phyloP scores from a whole-genome alignment of 2,888 invertebrate genomes.

The Pterostichus niger region DNA sequence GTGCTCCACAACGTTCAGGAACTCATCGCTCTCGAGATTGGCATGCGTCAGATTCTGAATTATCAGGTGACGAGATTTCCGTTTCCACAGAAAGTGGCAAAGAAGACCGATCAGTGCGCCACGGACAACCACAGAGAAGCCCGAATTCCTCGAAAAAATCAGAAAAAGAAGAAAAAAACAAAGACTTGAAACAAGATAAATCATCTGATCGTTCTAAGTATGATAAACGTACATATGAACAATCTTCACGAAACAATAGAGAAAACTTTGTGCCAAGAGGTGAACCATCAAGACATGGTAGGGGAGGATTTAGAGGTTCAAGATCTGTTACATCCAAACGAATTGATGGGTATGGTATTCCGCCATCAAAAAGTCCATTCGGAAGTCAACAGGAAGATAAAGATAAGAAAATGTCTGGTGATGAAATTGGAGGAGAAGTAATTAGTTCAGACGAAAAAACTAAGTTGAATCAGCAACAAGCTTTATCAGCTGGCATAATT shows the following conservation, averaged over 20 bases:
- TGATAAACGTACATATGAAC: constrained; percentile 74
- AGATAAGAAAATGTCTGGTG: constrained; percentile 72
- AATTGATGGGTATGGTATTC: constrained; percentile 89
- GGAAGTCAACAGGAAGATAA: constrained; percentile 76
- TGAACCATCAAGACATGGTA: constrained; percentile 92
- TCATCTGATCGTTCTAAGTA: constrained; percentile 69
- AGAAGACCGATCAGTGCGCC: constrained; percentile 78
- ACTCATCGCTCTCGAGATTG: constrained; percentile 76
- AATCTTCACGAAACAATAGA: constrained; percentile 75
- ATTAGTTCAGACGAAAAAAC: constrained; percentile 81
- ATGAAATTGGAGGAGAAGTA: constrained; percentile 70
- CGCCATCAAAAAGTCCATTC: constrained; percentile 89
- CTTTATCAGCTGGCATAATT: constrained; percentile 83
- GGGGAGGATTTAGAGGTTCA: constrained; percentile 81
- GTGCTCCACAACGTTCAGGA: constrained; percentile 74
- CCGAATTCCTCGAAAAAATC: constrained; percentile 78
- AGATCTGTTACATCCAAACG: constrained; percentile 80
- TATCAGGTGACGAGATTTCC: constrained; percentile 85
- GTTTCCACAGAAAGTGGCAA: constrained; percentile 80
- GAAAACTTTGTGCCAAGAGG: constrained; percentile 93
- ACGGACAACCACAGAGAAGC: constrained; percentile 76
- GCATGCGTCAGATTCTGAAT: constrained; percentile 86
- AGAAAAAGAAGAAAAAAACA: constrained; percentile 82
- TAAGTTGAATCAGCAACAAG: constrained; percentile 84
- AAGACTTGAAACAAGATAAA: constrained; percentile 75